Base-by-base conservation (phyloP, 2,797 vertebrate genomes). In the Dryobates pubescens region DNA sequence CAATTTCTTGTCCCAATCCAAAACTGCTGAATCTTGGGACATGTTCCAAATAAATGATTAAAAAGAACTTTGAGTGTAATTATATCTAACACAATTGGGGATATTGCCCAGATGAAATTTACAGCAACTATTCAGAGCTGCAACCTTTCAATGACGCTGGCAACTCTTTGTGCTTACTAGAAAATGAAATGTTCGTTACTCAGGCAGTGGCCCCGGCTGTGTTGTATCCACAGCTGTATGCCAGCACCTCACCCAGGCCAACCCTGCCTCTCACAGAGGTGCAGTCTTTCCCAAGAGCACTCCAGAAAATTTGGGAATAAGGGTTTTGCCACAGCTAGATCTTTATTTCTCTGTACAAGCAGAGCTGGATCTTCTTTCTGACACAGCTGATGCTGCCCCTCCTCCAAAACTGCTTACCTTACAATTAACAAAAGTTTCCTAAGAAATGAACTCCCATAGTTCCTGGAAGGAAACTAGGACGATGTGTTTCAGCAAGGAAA, bases 51-150 rank as follows among this genome's bases (percentile, higher is more conserved):
- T 89, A 93, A 97, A 96, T 93, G 86, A 96, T 96, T 95, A 96
- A 96, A 96, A 96, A 95, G 95, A 95, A 96, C 94, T 96, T 95
- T 90, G 93, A 94, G 93, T 82, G 92, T 95, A 96, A 96, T 96
- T 96, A 92, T 95, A 96, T 96, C 93, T 86, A 95, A 96, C 95
- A 95, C 91, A 95, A 93, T 51, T 89, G 93, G 86, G 88, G 93
- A 93, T 95, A 93, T 95, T 90, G 88, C 92, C 87, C 86, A 93
- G 95, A 94, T 96, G 86, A 94, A 95, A 96, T 96, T 94, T 92
- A 94, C 90, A 91, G 78, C 92, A 95, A 94, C 86, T 83, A 73
- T 88, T 94, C 85, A 92, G 68, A 72, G 83, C 92, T 38, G 83
- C 76, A 43, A 69, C 62, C 88, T 93, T 88, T 94, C 92, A 95